Evolutionary conservation across 2,888 invertebrate species (phyloP).

Genomic region (Nasonia oneida): DNA sequence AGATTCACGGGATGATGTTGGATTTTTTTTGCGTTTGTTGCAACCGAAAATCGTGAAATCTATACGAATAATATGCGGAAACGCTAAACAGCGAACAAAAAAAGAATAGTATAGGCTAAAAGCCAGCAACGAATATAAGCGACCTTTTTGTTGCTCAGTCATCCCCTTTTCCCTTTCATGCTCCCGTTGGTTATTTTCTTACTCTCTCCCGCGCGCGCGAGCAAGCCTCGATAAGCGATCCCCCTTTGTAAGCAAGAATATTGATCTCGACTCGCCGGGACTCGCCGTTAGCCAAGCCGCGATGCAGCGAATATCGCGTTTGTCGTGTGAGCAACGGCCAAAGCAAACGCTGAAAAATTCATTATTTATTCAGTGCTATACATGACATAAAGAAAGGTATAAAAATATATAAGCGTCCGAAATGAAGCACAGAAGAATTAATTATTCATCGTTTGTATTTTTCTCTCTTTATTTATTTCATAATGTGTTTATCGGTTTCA

Average conservation of each 20-base stretch:
- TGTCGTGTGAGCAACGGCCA: constrained; percentile 12
- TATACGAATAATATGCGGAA: neutral
- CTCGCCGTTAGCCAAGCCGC: neutral
- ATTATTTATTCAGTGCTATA: constrained; percentile 62
- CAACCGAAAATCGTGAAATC: neutral
- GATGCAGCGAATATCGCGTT: constrained; percentile 60
- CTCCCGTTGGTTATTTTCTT: constrained; percentile 56
- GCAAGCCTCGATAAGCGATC: constrained; percentile 67
- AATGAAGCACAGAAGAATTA: constrained; percentile 70
- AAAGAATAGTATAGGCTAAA: neutral
- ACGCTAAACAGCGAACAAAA: neutral
- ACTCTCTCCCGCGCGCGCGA: constrained; percentile 35
- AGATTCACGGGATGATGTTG: neutral
- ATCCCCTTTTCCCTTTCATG: constrained; percentile 57
- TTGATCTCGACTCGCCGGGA: constrained; percentile 64
- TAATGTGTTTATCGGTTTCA: constrained; percentile 73
- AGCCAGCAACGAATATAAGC: constrained; percentile 4
- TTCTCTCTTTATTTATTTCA: constrained; percentile 72
- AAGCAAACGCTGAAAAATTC: constrained; percentile 53
- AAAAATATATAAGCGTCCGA: constrained; percentile 9
- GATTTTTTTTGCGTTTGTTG: neutral
- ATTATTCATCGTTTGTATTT: constrained; percentile 66
- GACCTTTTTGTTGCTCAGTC: constrained; percentile 56
- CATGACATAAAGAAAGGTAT: no score
- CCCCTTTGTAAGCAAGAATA: constrained; percentile 68